phyloP scores from a whole-genome alignment of 2,113 vertebrate species.

The Hippolais icterina region DNA sequence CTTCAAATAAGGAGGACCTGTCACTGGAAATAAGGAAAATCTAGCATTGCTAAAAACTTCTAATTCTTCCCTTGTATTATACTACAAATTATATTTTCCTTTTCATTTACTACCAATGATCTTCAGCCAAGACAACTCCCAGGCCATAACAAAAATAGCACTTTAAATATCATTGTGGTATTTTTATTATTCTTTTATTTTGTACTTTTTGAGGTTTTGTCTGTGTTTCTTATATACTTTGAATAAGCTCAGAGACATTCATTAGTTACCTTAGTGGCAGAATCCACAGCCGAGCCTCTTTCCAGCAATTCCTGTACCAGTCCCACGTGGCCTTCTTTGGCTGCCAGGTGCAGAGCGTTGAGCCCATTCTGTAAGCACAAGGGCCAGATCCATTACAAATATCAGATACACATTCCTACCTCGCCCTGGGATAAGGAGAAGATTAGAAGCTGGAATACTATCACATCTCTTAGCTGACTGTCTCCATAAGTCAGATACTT shows the following conservation, averaged over 20 bases:
- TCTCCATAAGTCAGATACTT: slow-evolving; percentile 2
- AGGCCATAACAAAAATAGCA: not conserved
- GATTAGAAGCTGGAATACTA: not conserved
- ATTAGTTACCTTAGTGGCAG: slow-evolving; percentile 89
- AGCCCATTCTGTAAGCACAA: slow-evolving; percentile 91
- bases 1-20: not conserved
- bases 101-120: not conserved
- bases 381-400: slow-evolving; percentile 5
- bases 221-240: fast-evolving
- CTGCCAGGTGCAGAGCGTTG: slow-evolving; percentile 94
- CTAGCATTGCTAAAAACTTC: not conserved
- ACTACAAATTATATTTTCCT: not conserved
- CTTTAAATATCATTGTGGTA: not conserved
- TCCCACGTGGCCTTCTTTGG: slow-evolving; percentile 95
- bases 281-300: slow-evolving; percentile 88
- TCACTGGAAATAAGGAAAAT: not conserved
- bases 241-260: not conserved
- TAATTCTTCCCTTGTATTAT: not conserved
- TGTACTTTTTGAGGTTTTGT: not conserved
- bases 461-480: not conserved
- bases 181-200: not conserved
- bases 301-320: slow-evolving; percentile 96
- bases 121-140: not conserved
- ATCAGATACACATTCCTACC: not conserved
- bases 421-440: not conserved